Evolutionary conservation across 2,113 vertebrate genomes (phyloP), one percentile per base, ranked within the genome.

Genomic region (Aegithalos caudatus): DNA sequence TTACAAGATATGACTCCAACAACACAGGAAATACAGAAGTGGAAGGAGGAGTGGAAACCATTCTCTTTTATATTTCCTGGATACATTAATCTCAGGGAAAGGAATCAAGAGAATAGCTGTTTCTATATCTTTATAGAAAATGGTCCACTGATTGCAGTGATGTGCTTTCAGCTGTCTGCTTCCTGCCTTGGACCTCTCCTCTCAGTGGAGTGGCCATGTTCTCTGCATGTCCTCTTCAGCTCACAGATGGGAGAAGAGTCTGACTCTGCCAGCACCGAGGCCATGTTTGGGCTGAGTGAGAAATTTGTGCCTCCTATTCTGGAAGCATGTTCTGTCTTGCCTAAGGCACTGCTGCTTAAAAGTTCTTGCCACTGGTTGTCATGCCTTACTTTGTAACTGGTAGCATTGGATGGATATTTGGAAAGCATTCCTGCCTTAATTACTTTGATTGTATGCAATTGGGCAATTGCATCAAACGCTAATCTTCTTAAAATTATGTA

Each of bases 181-280:
- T 81, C 80, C 44, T 87, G 71, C 51, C 54, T 54, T 35, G 33
- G 24, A 18, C 23, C 42, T 54, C 14, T 60, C 6, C 3, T 60
- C 19, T 56, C 60, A 65, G n/a, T 19, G 40, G 18, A 19, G 42
- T n/a, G 47, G 23, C 37, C 0, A 0, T n/a, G 44, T 14, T 31
- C 42, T 21, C 33, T 66, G n/a, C 24, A 17, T 14, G 50, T 50
- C 15, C 9, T 64, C 24, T 81, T 53, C 48, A 27, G 22, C 58
- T 37, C 4, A 2, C 29, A 79, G 61, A 12, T 0, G 0, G 23
- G 25, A 76, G 29, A 67, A 47, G 15, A 18, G 62, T 22, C 42
- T 50, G 14, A 37, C 23, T 57, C 15, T 83, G 25, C 53, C 72
- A 66, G 23, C 11, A 42, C 45, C 12, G 38, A 56, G 85, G 51